Evolutionary conservation across 2,888 invertebrate genomes (phyloP), one percentile per base, ranked within the genome.

Genomic region (Scrobipalpa costella): DNA sequence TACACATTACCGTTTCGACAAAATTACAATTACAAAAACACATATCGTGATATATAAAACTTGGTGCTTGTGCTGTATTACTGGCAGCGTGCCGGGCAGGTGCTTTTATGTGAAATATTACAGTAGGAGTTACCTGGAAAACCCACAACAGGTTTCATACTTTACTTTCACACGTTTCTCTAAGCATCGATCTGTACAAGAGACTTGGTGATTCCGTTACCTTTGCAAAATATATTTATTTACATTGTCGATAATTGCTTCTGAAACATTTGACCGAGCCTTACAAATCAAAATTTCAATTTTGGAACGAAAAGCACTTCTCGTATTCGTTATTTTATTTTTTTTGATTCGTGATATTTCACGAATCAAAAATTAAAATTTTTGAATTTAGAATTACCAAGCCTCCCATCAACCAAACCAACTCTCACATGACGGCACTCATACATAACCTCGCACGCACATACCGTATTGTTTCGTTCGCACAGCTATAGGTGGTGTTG

Each of bases 401-500:
- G 33, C 38, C 57, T 36, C 57, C 15, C 8, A n/a, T 13, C 2
- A 15, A 17, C 17, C 55, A 55, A 55, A 34, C 34, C 27, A 50
- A 50, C 50, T n/a, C 55, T 57, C 57, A 57, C 57, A 17, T 8
- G 36, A 57, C 57, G 15, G 40, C 59, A 59, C 59, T 59, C 59
- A 15, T 19, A 44, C 59, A 27, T 44, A 21, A 44, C 27, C 36
- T 34, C 19, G 2, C 50, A 11, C 61, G 1, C 72, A 57, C 98
- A 96, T 96, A 99, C 99, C 98, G 93, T 98, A 98, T 95, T 98
- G 98, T 89, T 98, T 98, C 62, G 99, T 99, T 91, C 97, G 94
- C 75, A 98, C 97, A 71, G 97, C 96, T 72, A 98, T 96, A 13
- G 98, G 97, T 47, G 98, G 97, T 15, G 98, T 98, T 63, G 98